Conservation (phyloP, 2,888 invertebrate genomes). For the Masnerella sp. region DNA sequence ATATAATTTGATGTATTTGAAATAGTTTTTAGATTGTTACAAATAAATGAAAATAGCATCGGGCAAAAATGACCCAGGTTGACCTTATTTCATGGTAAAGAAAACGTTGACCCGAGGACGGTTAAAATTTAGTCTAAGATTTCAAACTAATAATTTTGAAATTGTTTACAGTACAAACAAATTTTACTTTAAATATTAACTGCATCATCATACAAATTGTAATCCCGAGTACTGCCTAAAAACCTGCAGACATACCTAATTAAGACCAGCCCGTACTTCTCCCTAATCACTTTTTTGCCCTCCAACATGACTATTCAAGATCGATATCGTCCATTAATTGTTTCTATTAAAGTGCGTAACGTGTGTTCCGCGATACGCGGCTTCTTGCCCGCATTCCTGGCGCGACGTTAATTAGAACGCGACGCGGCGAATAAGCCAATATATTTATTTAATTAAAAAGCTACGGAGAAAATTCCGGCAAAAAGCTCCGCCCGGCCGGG, state of each 20-base stretch:
- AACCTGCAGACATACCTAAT: constrained; percentile 25
- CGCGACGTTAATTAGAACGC: constrained; percentile 33
- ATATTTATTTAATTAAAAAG: constrained; percentile 40
- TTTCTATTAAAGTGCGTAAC: constrained; percentile 42
- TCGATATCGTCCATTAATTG: constrained; percentile 41
- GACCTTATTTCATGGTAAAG: too few relatives aligned
- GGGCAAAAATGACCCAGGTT: too few relatives aligned
- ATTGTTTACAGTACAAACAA: too few relatives aligned
- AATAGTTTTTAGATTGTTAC: too few relatives aligned
- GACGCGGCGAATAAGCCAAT: constrained; percentile 23
- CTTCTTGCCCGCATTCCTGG: constrained; percentile 29
- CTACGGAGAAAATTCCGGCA: constrained; percentile 20
- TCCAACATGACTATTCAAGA: constrained; percentile 39
- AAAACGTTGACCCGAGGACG: too few relatives aligned
- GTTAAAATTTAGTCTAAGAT: too few relatives aligned
- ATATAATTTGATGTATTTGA: too few relatives aligned
- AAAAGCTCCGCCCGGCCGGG: constrained; percentile 9
- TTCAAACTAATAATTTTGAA: too few relatives aligned
- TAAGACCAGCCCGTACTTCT: constrained; percentile 11
- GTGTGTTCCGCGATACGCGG: constrained; percentile 33
- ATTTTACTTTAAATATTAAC: too few relatives aligned
- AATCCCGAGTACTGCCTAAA: too few relatives aligned
- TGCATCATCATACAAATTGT: too few relatives aligned
- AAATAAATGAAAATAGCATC: too few relatives aligned
- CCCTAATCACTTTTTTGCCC: constrained; percentile 9